A percentile compares a stretch with the other conserved stretches of the same genome.
phyloP scores from a whole-genome alignment of 2,797 vertebrate species.

The Varecia variegata region DNA sequence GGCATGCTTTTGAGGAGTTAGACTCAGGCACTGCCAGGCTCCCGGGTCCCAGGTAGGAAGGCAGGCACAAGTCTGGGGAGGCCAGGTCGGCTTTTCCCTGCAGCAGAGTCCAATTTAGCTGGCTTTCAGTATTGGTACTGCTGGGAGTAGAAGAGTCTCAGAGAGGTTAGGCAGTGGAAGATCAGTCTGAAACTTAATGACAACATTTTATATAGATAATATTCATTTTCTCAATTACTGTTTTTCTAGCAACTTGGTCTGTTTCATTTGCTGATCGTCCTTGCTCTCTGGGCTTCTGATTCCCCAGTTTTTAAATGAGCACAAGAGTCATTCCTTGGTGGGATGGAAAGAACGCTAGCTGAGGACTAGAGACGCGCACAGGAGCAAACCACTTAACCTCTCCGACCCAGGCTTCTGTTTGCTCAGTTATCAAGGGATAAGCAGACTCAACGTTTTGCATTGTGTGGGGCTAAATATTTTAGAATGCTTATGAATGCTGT shows the following conservation, averaged over 20 bases:
- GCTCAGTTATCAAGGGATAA: fast-evolving
- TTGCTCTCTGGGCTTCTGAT: background rate
- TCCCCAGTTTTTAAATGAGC: background rate
- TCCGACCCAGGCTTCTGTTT: background rate
- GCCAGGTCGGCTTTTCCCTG: background rate
- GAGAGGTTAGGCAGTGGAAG: background rate
- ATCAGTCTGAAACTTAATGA: background rate
- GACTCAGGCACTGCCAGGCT: fast-evolving
- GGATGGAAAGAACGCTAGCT: background rate
- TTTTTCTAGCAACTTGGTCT: background rate
- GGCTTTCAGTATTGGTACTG: background rate
- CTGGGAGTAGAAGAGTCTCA: too few relatives aligned
- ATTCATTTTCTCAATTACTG: background rate
- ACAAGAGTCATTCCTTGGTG: background rate
- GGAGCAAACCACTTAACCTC: background rate
- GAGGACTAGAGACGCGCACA: background rate
- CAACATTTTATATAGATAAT: background rate
- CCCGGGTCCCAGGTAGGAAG: too few relatives aligned
- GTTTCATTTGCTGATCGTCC: background rate
- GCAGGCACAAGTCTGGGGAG: background rate
- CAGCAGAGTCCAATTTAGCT: background rate
- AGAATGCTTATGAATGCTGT: fast-evolving
- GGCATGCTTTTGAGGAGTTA: background rate
- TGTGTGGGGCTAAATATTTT: background rate
- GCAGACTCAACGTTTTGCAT: fast-evolving